Percentiles rank a stretch among this genome's conserved stretches.
Evolutionary conservation across 1,140 invertebrate species (phyloP).

Genomic region (Brachystomella parvula): DNA sequence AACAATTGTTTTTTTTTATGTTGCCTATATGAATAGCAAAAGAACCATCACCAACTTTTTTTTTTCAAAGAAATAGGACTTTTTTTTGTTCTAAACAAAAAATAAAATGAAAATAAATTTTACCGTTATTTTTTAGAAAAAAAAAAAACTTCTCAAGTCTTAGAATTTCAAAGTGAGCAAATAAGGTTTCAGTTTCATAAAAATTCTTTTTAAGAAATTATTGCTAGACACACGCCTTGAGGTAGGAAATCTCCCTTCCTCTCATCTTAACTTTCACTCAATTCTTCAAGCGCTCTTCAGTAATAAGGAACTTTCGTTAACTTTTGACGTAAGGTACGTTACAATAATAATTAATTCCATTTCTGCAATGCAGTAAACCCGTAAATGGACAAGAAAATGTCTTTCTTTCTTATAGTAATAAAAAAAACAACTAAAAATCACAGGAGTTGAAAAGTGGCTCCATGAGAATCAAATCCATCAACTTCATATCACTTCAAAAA

Average conservation of each 20-base stretch:
- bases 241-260: background rate
- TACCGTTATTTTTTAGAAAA: background rate
- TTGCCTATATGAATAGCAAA: slow-evolving; percentile 4
- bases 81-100: no score
- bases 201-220: background rate
- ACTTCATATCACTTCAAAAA: background rate
- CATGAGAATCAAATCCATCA: background rate
- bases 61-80: background rate
- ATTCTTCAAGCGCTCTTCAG: background rate
- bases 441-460: background rate
- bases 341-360: background rate
- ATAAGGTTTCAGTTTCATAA: background rate
- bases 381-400: background rate
- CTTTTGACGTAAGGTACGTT: slow-evolving; percentile 5
- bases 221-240: no score
- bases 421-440: background rate
- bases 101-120: background rate
- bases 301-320: slow-evolving; percentile 7
- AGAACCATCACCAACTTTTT: background rate
- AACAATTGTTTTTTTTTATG: background rate
- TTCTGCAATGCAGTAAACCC: background rate
- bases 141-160: background rate
- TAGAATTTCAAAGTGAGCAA: slow-evolving; percentile 10
- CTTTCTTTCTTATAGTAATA: background rate
- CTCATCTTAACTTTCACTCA: background rate